Percentiles rank a stretch among this genome's conserved stretches.
Conservation (phyloP, 2,888 invertebrate species). For the Fragum whitleyi region DNA sequence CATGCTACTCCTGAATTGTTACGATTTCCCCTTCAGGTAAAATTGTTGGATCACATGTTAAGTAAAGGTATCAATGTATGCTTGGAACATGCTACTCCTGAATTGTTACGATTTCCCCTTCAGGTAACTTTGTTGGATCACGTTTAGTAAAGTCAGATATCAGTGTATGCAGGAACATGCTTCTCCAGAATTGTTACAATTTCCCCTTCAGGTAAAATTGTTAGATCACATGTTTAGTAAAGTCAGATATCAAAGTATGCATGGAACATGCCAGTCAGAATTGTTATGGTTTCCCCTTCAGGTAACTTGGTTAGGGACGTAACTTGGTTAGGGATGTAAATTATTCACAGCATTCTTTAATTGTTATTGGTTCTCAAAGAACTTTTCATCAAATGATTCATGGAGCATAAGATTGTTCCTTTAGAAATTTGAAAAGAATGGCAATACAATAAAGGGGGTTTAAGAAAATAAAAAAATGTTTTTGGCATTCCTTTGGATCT, state of each 20-base stretch:
- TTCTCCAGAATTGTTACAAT: slow-evolving; percentile 94
- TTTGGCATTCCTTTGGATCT: no score
- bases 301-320: no score
- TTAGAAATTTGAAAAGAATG: no score
- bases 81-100: slow-evolving; percentile 92
- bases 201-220: slow-evolving; percentile 91
- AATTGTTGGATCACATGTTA: slow-evolving; percentile 92
- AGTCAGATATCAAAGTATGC: slow-evolving; percentile 89
- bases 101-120: slow-evolving; percentile 94
- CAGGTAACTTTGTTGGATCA: slow-evolving; percentile 93
- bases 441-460: no score
- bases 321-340: no score
- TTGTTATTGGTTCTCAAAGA: no score
- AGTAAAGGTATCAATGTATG: slow-evolving; percentile 91
- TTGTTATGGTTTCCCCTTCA: slow-evolving; percentile 95
- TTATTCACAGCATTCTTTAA: no score
- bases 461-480: no score
- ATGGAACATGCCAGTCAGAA: slow-evolving; percentile 92
- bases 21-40: slow-evolving; percentile 93
- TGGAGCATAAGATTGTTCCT: no score
- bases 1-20: slow-evolving; percentile 95
- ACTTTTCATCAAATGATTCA: no score
- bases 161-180: slow-evolving; percentile 90
- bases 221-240: slow-evolving; percentile 93
- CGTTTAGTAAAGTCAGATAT: slow-evolving; percentile 90